These are phyloP conservation scores for Pinctada fucata DNA, from an alignment of 2,888 invertebrate genomes.

Conservation along the genomic window DNA sequence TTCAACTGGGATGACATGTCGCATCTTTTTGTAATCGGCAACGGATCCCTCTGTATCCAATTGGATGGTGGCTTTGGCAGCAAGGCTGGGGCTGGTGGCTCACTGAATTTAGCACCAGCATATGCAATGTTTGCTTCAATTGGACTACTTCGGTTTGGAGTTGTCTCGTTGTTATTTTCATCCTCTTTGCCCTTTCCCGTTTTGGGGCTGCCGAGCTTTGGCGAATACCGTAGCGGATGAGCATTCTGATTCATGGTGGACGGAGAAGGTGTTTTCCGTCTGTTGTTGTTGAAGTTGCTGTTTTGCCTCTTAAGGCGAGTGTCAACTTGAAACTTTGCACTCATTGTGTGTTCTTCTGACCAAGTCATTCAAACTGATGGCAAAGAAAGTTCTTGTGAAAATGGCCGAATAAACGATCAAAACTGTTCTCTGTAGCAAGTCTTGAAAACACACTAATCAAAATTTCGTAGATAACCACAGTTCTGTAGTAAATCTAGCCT, in stretches of 20 bases:
- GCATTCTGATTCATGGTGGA: background rate
- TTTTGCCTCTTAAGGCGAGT: slow-evolving; percentile 6
- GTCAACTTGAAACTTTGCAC: background rate
- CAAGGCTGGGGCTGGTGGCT: slow-evolving; percentile 87
- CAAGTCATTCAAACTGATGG: slow-evolving; percentile 5
- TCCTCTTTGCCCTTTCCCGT: background rate
- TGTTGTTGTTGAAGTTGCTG: slow-evolving; percentile 3
- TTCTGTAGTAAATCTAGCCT: no score
- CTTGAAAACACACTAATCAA: no score
- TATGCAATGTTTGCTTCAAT: slow-evolving; percentile 57
- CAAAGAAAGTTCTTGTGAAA: background rate
- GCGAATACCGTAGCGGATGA: slow-evolving; percentile 4
- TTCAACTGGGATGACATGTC: slow-evolving; percentile 72
- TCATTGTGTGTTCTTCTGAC: background rate
- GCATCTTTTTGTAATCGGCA: slow-evolving; percentile 45
- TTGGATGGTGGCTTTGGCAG: slow-evolving; percentile 89
- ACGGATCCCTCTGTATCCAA: slow-evolving; percentile 81
- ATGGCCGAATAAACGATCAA: background rate
- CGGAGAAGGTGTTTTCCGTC: slow-evolving; percentile 11
- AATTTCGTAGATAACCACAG: no score
- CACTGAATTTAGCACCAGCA: slow-evolving; percentile 89
- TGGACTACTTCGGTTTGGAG: background rate
- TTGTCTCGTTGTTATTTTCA: background rate
- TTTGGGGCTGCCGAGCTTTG: background rate
- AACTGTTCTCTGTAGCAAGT: background rate